Base-by-base conservation (phyloP, 2,888 invertebrate genomes). In the Sphecodes monilicornis region DNA sequence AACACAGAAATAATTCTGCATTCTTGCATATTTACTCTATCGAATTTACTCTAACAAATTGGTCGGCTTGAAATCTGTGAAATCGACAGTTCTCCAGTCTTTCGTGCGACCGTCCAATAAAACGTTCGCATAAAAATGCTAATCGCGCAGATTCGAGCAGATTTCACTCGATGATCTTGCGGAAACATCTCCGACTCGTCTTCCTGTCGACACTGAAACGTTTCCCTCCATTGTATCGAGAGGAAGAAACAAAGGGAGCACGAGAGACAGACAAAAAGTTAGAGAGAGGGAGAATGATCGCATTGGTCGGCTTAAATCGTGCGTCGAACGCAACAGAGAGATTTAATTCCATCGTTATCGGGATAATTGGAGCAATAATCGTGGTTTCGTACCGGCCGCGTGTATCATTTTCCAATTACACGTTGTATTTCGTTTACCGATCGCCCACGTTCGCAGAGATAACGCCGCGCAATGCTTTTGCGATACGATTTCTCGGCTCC, bases 91-190 rank as follows among this genome's bases (percentile, higher is more conserved):
- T 29, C n/a, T n/a, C n/a, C 60, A 16, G 4, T 13, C 1, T 60
- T 16, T 29, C 60, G 29, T 60, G 60, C 94, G 94, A 92, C 91
- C 93, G 87, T 90, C 93, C 93, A 92, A 93, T 94, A 94, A 94
- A 94, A 92, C 92, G 93, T 91, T 92, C 41, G 89, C 90, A 88
- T 86, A 91, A 90, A 94, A 94, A 94, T 93, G 93, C 92, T 93
- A 94, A 94, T 94, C 92, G 90, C 50, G 50, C 22, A 22, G 46
- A 46, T 46, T 16, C 18, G 18, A 92, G 91, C 91, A 89, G 86
- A 91, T 92, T 93, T 92, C 91, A 89, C 90, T 87, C 87, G 88
- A 69, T 84, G 87, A 76, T 85, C 86, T 82, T 68, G 87, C 91
- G 90, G 91, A 92, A 91, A 91, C 89, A 89, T 60, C 60, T 60